phyloP scores from a whole-genome alignment of 2,113 vertebrate genomes.

The Pseudonaja textilis region DNA sequence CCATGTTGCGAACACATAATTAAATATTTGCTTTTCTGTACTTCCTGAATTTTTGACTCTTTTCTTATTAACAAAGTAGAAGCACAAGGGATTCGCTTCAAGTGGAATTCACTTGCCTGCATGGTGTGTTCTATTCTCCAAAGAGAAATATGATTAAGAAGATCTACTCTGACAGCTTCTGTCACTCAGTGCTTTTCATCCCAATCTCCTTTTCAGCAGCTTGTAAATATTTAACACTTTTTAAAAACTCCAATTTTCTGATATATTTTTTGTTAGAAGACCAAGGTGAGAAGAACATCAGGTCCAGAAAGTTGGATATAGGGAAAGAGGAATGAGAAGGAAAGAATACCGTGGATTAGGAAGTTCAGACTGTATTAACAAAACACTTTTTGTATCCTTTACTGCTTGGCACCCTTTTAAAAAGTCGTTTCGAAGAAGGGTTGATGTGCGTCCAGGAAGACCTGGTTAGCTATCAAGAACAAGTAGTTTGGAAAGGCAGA shows the following conservation, averaged over 20 bases:
- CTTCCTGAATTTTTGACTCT: neutral
- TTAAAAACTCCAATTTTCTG: slow-evolving; percentile 24
- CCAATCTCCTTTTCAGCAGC: slow-evolving; percentile 68
- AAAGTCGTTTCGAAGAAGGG: neutral
- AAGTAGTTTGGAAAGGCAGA: neutral
- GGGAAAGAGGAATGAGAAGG: neutral
- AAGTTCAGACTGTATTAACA: neutral
- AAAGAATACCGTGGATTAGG: neutral
- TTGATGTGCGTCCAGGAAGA: neutral
- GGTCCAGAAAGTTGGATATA: neutral
- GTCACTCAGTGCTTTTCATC: slow-evolving; percentile 56
- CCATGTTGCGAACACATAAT: neutral
- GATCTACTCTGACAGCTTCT: slow-evolving; percentile 59
- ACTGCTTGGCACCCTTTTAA: neutral
- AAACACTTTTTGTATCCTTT: neutral
- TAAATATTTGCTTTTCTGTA: neutral
- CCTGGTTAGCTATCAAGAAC: neutral
- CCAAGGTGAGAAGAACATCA: slow-evolving; percentile 22
- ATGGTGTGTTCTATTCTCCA: slow-evolving; percentile 55
- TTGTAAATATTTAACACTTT: slow-evolving; percentile 61
- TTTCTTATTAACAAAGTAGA: slow-evolving; percentile 32
- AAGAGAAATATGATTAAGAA: slow-evolving; percentile 60
- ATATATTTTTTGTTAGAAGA: slow-evolving; percentile 15
- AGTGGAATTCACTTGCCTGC: slow-evolving; percentile 69
- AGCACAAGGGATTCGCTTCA: slow-evolving; percentile 56